These are phyloP conservation scores for Sphenopsis melanotis DNA, from an alignment of 2,797 vertebrate genomes.

Conservation along the genomic window DNA sequence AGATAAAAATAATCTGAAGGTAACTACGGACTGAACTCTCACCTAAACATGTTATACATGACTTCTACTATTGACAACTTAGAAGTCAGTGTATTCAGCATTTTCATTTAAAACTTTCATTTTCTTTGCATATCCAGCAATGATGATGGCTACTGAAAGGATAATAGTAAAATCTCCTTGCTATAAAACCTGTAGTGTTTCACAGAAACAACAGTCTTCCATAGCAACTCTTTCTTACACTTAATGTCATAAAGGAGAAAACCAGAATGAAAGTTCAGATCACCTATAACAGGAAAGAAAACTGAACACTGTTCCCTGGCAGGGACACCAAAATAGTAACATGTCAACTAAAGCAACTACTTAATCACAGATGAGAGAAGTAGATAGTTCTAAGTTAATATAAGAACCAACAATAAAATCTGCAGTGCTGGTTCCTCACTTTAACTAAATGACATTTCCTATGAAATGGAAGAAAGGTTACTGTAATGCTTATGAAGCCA, in stretches of 20 bases:
- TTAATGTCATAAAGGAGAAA: background rate
- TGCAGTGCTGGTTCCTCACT: background rate
- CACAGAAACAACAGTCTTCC: background rate
- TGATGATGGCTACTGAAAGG: rapidly evolving
- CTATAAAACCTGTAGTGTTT: background rate
- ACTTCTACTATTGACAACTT: background rate
- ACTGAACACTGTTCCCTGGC: background rate
- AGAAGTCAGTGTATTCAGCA: background rate
- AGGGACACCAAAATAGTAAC: background rate
- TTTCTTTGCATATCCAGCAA: background rate
- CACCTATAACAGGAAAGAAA: background rate
- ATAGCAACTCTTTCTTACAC: background rate
- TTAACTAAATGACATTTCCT: background rate
- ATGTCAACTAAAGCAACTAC: background rate
- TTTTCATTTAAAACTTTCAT: background rate
- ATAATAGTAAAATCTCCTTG: background rate
- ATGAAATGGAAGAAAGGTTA: background rate
- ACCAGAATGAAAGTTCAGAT: background rate
- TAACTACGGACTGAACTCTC: background rate
- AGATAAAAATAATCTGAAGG: background rate
- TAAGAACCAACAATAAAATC: background rate
- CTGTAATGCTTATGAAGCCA: background rate
- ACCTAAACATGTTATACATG: background rate
- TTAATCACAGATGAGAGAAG: background rate
- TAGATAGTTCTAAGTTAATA: background rate